Evolutionary conservation across 2,113 vertebrate genomes (phyloP), one percentile per base, ranked within the genome.

Genomic region (Sphyrna mokarran): DNA sequence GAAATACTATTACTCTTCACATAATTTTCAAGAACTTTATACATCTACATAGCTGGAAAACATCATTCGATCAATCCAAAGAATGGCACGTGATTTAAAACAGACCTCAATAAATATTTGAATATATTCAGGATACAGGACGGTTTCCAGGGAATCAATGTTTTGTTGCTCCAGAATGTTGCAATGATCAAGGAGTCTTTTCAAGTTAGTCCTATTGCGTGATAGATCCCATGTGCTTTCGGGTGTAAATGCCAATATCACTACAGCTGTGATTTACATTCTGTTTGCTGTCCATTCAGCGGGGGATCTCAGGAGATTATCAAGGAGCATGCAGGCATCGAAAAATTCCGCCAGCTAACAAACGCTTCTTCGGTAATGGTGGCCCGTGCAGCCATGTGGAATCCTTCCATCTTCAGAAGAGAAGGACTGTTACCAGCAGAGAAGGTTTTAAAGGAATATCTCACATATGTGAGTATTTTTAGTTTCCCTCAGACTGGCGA

Each of bases 331-430:
- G 43, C 14, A 0, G 98, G 99, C 97, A 98, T 99, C 20, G 97
- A 98, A 89, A 97, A 96, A 96, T 99, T 99, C 96, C 97, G 97
- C 96, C 96, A 96, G 96, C 97, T 96, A 18, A 98, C 98, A 0
- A 98, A 97, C 7, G 97, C 99, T 0, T 98, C 99, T 18, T 99
- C 99, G 0, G 98, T 99, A 68, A 99, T 99, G 99, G 96, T 99
- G 96, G 99, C 98, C 61, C 98, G 99, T 0, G 98, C 98, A 0
- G 99, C 99, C 96, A 99, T 99, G 99, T 99, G 99, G 99, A 99
- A 99, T 96, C 98, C 98, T 0, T 99, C 99, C 0, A 96, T 99
- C 96, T 99, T 99, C 97, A 97, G 98, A 94, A 97, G 96, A 96
- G 97, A 98, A 91, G 99, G 99, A 0, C 96, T 96, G 0, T 97